Evolutionary conservation across 2,113 vertebrate species (phyloP).

Genomic region (Anser cygnoides): DNA sequence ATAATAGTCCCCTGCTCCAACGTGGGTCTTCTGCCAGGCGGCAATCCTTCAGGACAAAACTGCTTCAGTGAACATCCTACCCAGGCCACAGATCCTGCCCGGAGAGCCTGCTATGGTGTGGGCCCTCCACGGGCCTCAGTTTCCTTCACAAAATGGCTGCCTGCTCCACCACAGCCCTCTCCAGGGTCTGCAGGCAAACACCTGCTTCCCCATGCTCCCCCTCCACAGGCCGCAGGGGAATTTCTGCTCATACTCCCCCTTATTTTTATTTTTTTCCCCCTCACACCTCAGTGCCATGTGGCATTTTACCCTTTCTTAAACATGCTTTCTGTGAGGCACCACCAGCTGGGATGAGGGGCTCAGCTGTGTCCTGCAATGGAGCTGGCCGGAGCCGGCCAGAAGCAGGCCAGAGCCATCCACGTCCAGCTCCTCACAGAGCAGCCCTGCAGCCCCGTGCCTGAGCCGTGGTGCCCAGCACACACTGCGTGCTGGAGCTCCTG

Average conservation of each 20-base stretch:
- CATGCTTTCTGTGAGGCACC: background rate
- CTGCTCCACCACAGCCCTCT: background rate
- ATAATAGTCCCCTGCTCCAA: background rate
- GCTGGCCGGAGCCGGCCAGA: fast-evolving
- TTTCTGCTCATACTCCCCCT: background rate
- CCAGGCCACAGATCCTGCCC: background rate
- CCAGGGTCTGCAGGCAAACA: too few relatives aligned
- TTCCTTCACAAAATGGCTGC: background rate
- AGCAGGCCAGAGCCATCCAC: too few relatives aligned
- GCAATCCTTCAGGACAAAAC: background rate
- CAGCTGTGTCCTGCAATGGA: fast-evolving
- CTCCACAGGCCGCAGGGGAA: fast-evolving
- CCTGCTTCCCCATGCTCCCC: background rate
- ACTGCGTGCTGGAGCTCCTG: background rate
- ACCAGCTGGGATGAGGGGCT: background rate
- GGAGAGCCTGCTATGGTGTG: background rate
- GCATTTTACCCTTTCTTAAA: background rate
- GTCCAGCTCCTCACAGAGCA: too few relatives aligned
- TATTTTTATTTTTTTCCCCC: background rate
- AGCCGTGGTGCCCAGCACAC: too few relatives aligned
- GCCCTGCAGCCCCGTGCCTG: background rate
- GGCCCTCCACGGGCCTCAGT: background rate
- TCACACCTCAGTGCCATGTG: fast-evolving
- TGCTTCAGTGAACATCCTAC: background rate
- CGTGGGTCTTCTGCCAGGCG: background rate